These are phyloP conservation scores for Bruchidius siliquastri DNA, from an alignment of 2,888 invertebrate genomes.

Conservation along the genomic window DNA sequence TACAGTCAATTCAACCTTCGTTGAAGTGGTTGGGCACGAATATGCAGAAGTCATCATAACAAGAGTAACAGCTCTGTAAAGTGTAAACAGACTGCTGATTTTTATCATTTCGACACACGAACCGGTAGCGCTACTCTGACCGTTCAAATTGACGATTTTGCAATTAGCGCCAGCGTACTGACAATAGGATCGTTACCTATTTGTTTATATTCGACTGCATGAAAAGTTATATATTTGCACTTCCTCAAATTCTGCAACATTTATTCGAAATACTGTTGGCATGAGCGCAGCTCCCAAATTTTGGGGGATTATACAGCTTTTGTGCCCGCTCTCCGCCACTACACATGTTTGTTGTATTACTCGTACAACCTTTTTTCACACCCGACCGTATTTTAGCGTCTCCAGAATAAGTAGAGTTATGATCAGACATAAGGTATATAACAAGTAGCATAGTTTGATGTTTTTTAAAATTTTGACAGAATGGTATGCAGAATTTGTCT, in stretches of 20 bases:
- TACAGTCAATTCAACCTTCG: no score
- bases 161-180: background rate
- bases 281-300: background rate
- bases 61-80: background rate
- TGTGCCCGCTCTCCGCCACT: no score
- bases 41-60: background rate
- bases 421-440: no score
- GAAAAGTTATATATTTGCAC: background rate
- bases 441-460: no score
- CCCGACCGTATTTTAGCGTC: no score
- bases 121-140: background rate
- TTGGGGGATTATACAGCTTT: no score
- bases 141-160: background rate
- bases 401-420: no score
- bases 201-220: background rate
- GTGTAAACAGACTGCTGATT: background rate
- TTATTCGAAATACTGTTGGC: background rate
- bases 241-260: background rate
- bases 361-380: no score
- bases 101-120: background rate
- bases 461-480: no score
- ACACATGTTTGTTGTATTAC: no score
- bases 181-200: background rate
- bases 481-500: no score
- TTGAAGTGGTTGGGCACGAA: background rate